Evolutionary conservation across 1,140 invertebrate genomes (phyloP).

Genomic region (Riptortus pedestris): DNA sequence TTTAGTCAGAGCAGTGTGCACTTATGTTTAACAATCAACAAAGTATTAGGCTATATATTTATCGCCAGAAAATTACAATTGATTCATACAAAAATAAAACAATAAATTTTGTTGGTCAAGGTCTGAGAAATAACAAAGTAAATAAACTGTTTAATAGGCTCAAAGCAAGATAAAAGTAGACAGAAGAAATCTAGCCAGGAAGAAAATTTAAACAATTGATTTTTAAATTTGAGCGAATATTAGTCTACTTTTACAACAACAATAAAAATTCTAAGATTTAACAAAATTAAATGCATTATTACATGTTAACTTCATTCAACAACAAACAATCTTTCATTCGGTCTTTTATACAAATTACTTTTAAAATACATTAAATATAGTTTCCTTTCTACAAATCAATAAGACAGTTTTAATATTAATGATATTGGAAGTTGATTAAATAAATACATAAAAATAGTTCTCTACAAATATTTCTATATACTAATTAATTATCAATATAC

Average conservation of each 20-base stretch:
- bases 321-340: not conserved
- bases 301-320: not conserved
- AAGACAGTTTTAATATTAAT: not conserved
- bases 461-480: constrained; percentile 5
- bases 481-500: constrained; percentile 3
- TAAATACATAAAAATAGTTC: constrained; percentile 17
- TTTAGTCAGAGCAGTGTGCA: too few species aligned
- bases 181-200: too few species aligned
- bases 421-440: constrained; percentile 2
- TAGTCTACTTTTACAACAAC: not conserved
- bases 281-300: constrained; percentile 13
- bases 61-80: too few species aligned
- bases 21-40: too few species aligned
- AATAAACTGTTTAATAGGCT: too few species aligned
- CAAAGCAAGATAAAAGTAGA: too few species aligned
- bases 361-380: not conserved
- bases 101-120: too few species aligned
- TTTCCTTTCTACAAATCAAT: constrained; percentile 7
- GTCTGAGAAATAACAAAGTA: too few species aligned
- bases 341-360: not conserved
- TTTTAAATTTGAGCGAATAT: not conserved
- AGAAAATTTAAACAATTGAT: too few species aligned
- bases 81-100: too few species aligned
- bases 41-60: too few species aligned
- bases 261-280: constrained; percentile 13